Base-by-base conservation (phyloP, 2,113 vertebrate species). In the Tympanuchus pallidicinctus region DNA sequence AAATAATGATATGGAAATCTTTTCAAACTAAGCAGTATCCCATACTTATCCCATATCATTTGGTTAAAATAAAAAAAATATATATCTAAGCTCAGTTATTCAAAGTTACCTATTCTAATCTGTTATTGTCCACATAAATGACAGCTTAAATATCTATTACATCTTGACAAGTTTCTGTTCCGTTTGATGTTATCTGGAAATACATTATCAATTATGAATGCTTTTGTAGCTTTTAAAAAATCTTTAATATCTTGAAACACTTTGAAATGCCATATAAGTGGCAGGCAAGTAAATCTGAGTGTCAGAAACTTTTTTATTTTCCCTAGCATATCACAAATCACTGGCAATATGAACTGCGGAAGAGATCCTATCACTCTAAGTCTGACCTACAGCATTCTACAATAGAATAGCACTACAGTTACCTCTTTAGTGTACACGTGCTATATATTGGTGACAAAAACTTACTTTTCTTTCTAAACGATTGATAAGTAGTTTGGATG, bases 381-480 rank as follows among this genome's bases (percentile, higher is more conserved):
- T 52, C 30, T 67, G 19, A 86, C 74, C 86, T 91, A 36, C 47
- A 66, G 59, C 48, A 85, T 84, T 87, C n/a, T 64, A 30, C 36
- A 66, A 69, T 2, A 32, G 40, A 82, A 13, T n/a, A 73, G 13
- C 6, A 77, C n/a, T 59, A 34, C 64, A 92, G 56, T 22, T 75
- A 38, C 24, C 34, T 67, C 78, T 85, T 82, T 40, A 67, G 12
- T 16, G 24, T 60, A 25, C 32, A n/a, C 1, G 24, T 0, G 1
- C 6, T 82, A 21, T 27, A 65, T 40, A 61, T 17, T 52, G 17
- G 28, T 60, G 42, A 45, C 74, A 67, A 40, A 13, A 83, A 94
- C 97, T 97, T 91, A 99, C 99, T 98, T 98, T 98, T 90, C 99
- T 98, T 94, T 98, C 98, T 72, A 99, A 96, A 28, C 99, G 98